Conservation (phyloP, 2,888 invertebrate genomes). For the Drosophila mettleri region DNA sequence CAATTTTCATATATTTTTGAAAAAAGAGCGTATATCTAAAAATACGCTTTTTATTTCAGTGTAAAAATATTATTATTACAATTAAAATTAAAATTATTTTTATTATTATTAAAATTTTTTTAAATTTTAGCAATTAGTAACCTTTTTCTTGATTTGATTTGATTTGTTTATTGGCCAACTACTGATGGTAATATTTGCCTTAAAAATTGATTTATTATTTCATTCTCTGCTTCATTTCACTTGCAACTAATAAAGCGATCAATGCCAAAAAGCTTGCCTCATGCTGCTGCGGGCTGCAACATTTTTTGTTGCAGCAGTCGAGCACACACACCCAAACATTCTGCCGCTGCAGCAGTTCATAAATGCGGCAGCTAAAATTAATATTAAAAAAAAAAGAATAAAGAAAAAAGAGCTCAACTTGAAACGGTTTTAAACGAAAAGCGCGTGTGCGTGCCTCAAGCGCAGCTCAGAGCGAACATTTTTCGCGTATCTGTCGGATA, state of each 20-base stretch:
- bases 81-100: too few species aligned
- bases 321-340: constrained; percentile 24
- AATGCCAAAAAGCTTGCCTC: constrained; percentile 51
- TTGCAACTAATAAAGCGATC: constrained; percentile 68
- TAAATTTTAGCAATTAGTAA: too few species aligned
- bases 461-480: constrained; percentile 57
- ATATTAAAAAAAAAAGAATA: constrained; percentile 62
- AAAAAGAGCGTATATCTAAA: too few species aligned
- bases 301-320: constrained; percentile 12
- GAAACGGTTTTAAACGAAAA: constrained; percentile 66
- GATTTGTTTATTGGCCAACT: too few species aligned
- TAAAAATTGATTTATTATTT: constrained; percentile 45
- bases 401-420: constrained; percentile 30
- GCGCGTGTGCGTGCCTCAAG: constrained; percentile 75
- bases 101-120: too few species aligned
- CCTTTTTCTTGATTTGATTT: too few species aligned
- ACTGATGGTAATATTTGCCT: not conserved
- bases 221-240: constrained; percentile 35
- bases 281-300: constrained; percentile 29
- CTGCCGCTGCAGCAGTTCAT: constrained; percentile 61
- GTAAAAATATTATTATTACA: too few species aligned
- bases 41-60: too few species aligned
- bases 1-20: too few species aligned
- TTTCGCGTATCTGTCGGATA: constrained; percentile 74
- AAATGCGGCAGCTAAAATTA: constrained; percentile 57